Evolutionary conservation across 2,797 vertebrate genomes (phyloP).

Genomic region (Pelodytes ibericus): DNA sequence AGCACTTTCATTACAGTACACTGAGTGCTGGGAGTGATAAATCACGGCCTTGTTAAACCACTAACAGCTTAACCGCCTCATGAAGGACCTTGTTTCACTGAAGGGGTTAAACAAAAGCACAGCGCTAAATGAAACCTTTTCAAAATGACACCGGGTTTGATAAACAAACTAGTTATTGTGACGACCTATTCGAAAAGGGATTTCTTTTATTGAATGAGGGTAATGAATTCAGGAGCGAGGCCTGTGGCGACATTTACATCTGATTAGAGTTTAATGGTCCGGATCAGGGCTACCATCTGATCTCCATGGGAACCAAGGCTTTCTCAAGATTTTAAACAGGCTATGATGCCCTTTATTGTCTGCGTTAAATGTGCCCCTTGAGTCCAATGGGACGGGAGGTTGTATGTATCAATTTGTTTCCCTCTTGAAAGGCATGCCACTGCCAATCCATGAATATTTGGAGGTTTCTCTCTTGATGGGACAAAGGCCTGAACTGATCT

Average conservation of each 20-base stretch:
- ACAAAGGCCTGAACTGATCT: slow-evolving; percentile 87
- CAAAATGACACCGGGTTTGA: slow-evolving; percentile 88
- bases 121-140: slow-evolving; percentile 84
- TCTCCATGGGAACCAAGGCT: slow-evolving; percentile 83
- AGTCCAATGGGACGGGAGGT: slow-evolving; percentile 80
- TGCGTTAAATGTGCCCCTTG: slow-evolving; percentile 81
- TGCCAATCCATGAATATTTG: slow-evolving; percentile 88
- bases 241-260: slow-evolving; percentile 85
- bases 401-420: slow-evolving; percentile 97
- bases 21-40: slow-evolving; percentile 85
- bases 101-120: slow-evolving; percentile 48
- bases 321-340: slow-evolving; percentile 91
- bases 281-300: slow-evolving; percentile 76
- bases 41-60: slow-evolving; percentile 74
- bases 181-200: slow-evolving; percentile 71
- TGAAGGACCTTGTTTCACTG: background rate
- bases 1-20: slow-evolving; percentile 41
- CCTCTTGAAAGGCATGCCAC: slow-evolving; percentile 78
- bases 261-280: slow-evolving; percentile 92
- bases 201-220: slow-evolving; percentile 64
- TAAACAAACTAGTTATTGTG: slow-evolving; percentile 95
- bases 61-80: background rate
- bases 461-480: slow-evolving; percentile 75
- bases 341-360: slow-evolving; percentile 88
- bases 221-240: slow-evolving; percentile 67